Percentiles rank a stretch among this genome's conserved stretches.
Conservation (phyloP, 2,113 vertebrate species). For the Chlorodrepanis virens region DNA sequence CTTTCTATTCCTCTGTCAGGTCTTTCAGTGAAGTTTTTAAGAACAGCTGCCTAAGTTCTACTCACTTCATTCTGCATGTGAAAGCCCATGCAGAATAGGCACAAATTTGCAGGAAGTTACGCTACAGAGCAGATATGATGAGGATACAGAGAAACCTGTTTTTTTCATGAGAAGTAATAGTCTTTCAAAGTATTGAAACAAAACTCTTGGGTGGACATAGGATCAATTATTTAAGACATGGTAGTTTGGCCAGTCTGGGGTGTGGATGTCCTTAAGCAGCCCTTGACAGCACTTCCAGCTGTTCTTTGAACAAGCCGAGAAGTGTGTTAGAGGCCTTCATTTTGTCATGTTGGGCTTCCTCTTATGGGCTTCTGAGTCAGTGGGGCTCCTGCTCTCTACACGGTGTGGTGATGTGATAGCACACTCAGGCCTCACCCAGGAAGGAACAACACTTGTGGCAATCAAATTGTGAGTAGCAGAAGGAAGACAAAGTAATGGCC, state of each 20-base stretch:
- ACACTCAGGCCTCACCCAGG: fast-evolving
- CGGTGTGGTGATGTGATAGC: fast-evolving
- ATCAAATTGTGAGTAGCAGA: background rate
- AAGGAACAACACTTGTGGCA: background rate
- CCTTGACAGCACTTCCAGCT: constrained; percentile 25
- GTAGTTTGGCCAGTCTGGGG: background rate
- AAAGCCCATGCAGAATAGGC: background rate
- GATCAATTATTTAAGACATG: constrained; percentile 26
- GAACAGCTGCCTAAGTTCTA: constrained; percentile 20
- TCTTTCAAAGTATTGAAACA: background rate
- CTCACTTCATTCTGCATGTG: background rate
- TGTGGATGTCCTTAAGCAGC: constrained; percentile 34
- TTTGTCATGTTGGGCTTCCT: background rate
- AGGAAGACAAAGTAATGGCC: background rate
- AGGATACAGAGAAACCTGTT: constrained; percentile 5
- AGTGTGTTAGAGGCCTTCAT: constrained; percentile 6
- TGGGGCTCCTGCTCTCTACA: background rate
- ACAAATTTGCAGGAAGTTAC: constrained; percentile 44
- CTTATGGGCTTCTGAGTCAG: background rate
- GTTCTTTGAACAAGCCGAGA: constrained; percentile 40
- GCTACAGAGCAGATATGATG: background rate
- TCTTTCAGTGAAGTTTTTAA: constrained; percentile 19
- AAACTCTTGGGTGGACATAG: background rate
- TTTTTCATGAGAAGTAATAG: constrained; percentile 17
- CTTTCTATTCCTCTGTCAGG: background rate